phyloP scores from a whole-genome alignment of 92 coral and sea anemone species.

The Umimayanthus chanpuru region DNA sequence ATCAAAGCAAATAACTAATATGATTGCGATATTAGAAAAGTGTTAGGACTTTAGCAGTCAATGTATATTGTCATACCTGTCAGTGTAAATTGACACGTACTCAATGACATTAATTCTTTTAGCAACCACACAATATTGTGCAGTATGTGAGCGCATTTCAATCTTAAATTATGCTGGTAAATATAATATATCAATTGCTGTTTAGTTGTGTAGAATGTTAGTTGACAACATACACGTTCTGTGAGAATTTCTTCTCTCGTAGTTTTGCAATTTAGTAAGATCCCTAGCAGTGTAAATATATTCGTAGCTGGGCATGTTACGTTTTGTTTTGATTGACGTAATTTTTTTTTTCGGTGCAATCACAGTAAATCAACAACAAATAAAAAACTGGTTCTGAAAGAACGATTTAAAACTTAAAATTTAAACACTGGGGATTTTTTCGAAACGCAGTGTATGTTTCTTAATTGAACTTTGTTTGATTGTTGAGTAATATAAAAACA shows the following conservation, averaged over 20 bases:
- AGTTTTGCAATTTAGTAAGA: not conserved
- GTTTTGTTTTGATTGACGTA: not conserved
- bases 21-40: too few relatives aligned
- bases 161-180: too few relatives aligned
- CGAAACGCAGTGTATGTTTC: not conserved
- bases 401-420: too few relatives aligned
- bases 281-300: not conserved
- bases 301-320: too few relatives aligned
- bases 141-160: not conserved
- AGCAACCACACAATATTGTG: not conserved
- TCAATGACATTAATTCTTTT: too few relatives aligned
- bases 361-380: not conserved
- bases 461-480: not conserved
- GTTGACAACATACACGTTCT: not conserved
- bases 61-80: not conserved
- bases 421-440: too few relatives aligned
- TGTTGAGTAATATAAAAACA: too few relatives aligned
- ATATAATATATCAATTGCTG: not conserved
- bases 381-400: not conserved
- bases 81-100: not conserved
- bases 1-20: not conserved
- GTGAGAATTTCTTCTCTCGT: not conserved
- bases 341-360: not conserved
- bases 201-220: not conserved
- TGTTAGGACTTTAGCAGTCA: not conserved